Percentiles rank a stretch among this genome's conserved stretches.
These are phyloP conservation scores for Rhopalosiphum nymphaeae DNA, from an alignment of 2,888 invertebrate species.

Conservation along the genomic window DNA sequence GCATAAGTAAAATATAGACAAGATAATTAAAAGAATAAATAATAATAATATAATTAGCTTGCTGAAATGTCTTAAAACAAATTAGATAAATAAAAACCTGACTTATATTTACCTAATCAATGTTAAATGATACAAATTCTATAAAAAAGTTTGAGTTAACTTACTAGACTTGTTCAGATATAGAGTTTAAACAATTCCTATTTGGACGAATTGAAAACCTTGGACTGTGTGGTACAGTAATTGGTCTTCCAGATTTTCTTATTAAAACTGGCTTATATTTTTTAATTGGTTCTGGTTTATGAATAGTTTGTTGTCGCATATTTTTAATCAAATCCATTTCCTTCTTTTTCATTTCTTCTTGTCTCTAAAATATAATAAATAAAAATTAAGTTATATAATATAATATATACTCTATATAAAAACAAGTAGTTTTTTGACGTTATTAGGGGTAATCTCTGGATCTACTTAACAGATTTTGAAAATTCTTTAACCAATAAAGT, in stretches of 20 bases:
- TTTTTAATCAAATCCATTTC: conserved; percentile 48
- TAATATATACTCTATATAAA: too few species aligned
- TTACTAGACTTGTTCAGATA: conserved; percentile 18
- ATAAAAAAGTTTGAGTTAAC: background rate
- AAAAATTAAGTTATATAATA: background rate
- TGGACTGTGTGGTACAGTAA: conserved; percentile 53
- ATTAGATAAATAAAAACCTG: background rate
- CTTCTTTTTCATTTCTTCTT: conserved; percentile 49
- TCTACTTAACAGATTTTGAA: too few species aligned
- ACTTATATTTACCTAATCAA: too few species aligned
- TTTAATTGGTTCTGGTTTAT: conserved; percentile 56
- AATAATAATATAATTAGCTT: too few species aligned
- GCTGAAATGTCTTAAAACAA: too few species aligned
- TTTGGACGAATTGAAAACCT: conserved; percentile 53
- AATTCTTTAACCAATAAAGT: too few species aligned
- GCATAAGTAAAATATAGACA: background rate
- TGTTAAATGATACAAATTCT: too few species aligned
- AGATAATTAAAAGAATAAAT: too few species aligned
- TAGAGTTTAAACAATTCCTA: conserved; percentile 39
- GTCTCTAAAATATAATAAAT: conserved; percentile 30
- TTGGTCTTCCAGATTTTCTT: conserved; percentile 50
- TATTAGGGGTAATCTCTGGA: too few species aligned
- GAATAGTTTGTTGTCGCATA: conserved; percentile 52
- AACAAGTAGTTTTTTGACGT: too few species aligned
- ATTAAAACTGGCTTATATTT: conserved; percentile 58